Evolutionary conservation across 2,888 invertebrate species (phyloP).

Genomic region (Zaprionus lineosus): DNA sequence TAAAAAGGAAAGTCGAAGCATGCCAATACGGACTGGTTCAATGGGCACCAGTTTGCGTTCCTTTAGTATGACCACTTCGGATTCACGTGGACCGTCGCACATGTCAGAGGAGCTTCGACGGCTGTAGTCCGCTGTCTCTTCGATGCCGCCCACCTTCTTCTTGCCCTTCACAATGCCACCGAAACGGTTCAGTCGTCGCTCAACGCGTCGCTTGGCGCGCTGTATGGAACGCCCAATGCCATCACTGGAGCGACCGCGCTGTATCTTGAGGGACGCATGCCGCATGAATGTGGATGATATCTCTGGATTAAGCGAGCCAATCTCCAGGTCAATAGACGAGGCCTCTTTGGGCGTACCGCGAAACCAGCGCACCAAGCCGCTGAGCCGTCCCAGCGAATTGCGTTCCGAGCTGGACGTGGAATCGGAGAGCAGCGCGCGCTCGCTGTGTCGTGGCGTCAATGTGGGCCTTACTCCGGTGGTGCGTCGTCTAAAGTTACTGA

Average conservation of each 20-base stretch:
- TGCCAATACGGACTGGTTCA: constrained; percentile 91
- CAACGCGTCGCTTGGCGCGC: constrained; percentile 93
- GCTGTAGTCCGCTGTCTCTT: constrained; percentile 92
- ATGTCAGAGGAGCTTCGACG: constrained; percentile 92
- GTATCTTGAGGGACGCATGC: constrained; percentile 83
- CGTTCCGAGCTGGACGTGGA: constrained; percentile 83
- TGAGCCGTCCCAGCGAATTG: constrained; percentile 85
- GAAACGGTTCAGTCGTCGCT: constrained; percentile 93
- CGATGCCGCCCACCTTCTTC: constrained; percentile 93
- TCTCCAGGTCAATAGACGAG: constrained; percentile 84
- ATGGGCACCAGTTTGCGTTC: constrained; percentile 93
- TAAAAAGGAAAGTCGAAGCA: constrained; percentile 94
- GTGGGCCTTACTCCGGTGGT: constrained; percentile 84
- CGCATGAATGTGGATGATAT: constrained; percentile 85
- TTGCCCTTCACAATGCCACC: constrained; percentile 93
- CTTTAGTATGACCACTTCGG: constrained; percentile 93
- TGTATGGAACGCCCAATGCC: constrained; percentile 87
- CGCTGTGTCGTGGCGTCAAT: constrained; percentile 92
- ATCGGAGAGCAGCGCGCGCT: constrained; percentile 87
- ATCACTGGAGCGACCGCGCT: constrained; percentile 82
- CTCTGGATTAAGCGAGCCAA: constrained; percentile 84
- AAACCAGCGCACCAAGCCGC: constrained; percentile 89
- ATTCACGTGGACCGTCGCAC: constrained; percentile 90
- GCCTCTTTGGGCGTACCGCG: constrained; percentile 85
- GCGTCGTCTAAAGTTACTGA: constrained; percentile 89